A percentile compares a stretch with the other conserved stretches of the same genome.
Conservation (phyloP, 2,113 vertebrate species). For the Ceyx melanurus region DNA sequence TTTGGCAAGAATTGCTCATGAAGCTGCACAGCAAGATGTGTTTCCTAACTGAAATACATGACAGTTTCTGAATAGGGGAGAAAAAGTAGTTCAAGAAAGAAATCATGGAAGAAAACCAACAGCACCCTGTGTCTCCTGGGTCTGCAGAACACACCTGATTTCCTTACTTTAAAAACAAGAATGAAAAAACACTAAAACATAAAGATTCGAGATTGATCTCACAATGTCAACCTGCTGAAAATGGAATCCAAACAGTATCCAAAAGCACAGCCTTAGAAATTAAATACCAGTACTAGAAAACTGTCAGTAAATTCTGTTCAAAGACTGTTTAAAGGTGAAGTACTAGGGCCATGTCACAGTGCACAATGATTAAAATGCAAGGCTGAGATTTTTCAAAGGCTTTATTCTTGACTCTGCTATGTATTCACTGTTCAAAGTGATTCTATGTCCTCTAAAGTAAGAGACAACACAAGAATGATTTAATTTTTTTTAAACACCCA, state of each 20-base stretch:
- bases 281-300: not conserved
- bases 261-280: not conserved
- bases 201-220: not conserved
- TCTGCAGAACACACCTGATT: not conserved
- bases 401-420: not conserved
- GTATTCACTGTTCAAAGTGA: not conserved
- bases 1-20: not conserved
- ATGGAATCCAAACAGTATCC: not conserved
- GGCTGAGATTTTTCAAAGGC: not conserved
- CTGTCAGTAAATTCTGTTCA: not conserved
- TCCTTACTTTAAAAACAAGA: not conserved
- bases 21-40: not conserved
- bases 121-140: not conserved
- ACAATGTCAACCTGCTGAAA: not conserved
- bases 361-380: not conserved
- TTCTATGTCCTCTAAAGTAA: not conserved
- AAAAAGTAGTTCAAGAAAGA: not conserved
- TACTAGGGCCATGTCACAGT: not conserved
- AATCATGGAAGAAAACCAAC: not conserved
- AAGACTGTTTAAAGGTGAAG: not conserved
- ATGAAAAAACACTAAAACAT: not conserved
- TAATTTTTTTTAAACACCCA: not conserved
- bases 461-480: not conserved
- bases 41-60: not conserved
- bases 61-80: not conserved